Evolutionary conservation across 1,140 invertebrate genomes (phyloP), one percentile per base, ranked within the genome.

Genomic region (Papilio helenus): DNA sequence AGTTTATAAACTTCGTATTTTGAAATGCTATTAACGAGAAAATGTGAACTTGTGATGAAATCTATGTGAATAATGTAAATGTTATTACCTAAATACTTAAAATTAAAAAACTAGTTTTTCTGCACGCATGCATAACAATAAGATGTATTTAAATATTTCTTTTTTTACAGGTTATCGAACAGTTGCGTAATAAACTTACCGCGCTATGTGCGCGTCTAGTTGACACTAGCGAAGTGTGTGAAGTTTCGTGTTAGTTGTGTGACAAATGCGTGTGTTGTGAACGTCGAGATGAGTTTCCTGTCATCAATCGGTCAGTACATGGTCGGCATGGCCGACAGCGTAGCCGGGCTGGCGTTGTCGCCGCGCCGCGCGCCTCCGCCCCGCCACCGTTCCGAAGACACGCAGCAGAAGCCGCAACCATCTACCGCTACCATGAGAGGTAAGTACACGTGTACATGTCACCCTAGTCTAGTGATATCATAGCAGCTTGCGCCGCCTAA

Each of bases 241-340:
- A n/a, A 23, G 78, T 29, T 72, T 39, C 18, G 49, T 51, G 42
- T 55, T 76, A 16, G 55, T 73, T 46, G 44, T 80, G 71, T 74
- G 55, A 14, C 85, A 86, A 82, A 89, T 90, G 89, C 79, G 84
- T 84, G 76, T 46, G 83, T 78, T 83, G 78, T 86, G 79, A 86
- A 81, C 81, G 80, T 79, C n/a, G 76, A 79, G 79, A 98, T 98
- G 97, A 98, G 97, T 95, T 98, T 98, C 95, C 96, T 98, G 88
- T 97, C 96, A 87, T 97, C 97, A 10, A 91, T 98, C 80, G 97
- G 97, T 85, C 97, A 98, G 89, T 97, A 97, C 91, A 97, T 98
- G 87, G 96, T 95, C 79, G 96, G 95, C 81, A 96, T 93, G 86
- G 96, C 96, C 81, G 96, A 96, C 89, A 97, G 97, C 85, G 97